Evolutionary conservation across 2,888 invertebrate species (phyloP).

Genomic region (Rhimphoctona megacephalus): DNA sequence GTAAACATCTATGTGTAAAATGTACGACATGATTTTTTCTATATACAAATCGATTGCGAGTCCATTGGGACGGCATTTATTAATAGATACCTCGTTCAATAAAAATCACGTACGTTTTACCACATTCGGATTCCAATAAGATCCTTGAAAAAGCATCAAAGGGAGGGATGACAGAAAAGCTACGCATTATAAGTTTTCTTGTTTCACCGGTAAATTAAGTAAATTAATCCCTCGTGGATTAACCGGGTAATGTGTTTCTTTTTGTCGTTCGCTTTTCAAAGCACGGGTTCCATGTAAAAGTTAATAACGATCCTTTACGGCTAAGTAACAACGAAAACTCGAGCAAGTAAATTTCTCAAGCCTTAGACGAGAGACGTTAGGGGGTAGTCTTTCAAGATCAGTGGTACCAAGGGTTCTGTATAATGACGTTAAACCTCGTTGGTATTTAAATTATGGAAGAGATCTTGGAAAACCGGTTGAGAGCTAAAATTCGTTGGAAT

Average conservation of each 20-base stretch:
- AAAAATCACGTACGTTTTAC: not conserved
- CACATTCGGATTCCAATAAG: slow-evolving; percentile 11
- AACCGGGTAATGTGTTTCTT: slow-evolving; percentile 33
- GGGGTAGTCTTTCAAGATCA: not conserved
- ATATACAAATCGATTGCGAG: slow-evolving; percentile 12
- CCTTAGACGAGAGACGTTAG: not conserved
- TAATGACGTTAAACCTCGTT: slow-evolving; percentile 27
- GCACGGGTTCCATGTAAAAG: slow-evolving; percentile 25
- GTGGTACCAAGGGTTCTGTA: slow-evolving; percentile 10
- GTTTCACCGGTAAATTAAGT: slow-evolving; percentile 44
- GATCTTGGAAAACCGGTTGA: not conserved
- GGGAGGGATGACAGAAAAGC: not conserved
- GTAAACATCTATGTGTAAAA: not conserved
- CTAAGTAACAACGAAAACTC: slow-evolving; percentile 4
- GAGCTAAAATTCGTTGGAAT: not conserved
- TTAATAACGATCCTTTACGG: slow-evolving; percentile 50
- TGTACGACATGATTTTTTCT: not conserved
- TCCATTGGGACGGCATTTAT: slow-evolving; percentile 29
- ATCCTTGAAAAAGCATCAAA: not conserved
- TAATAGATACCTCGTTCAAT: slow-evolving; percentile 37
- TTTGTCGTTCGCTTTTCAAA: not conserved
- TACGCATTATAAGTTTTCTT: slow-evolving; percentile 22
- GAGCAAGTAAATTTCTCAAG: slow-evolving; percentile 6
- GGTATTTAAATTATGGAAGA: slow-evolving; percentile 38
- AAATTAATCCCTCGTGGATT: slow-evolving; percentile 24